A percentile compares a stretch with the other conserved stretches of the same genome.
phyloP scores from a whole-genome alignment of 2,797 vertebrate genomes.

The Amazonetta brasiliensis region DNA sequence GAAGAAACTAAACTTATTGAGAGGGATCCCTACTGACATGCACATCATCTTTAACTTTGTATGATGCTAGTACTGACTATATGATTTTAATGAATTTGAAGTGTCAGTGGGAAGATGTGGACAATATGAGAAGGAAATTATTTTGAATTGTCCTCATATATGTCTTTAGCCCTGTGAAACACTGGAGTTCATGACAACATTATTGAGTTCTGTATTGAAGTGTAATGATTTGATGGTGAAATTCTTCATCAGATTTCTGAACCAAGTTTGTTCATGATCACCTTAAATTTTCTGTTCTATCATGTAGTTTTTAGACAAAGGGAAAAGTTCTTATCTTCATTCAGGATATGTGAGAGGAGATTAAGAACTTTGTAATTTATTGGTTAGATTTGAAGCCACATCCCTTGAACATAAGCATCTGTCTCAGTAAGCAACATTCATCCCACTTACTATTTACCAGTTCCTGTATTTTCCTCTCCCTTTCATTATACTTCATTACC shows the following conservation, averaged over 20 bases:
- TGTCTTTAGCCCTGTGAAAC: neutral
- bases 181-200: accelerated
- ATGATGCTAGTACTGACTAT: neutral
- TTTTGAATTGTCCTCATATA: neutral
- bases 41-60: neutral
- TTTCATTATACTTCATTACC: neutral
- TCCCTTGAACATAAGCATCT: neutral
- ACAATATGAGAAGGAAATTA: neutral
- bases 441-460: neutral
- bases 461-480: neutral
- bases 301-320: neutral
- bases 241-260: neutral
- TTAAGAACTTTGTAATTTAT: neutral
- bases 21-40: neutral
- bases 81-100: neutral
- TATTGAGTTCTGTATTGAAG: neutral
- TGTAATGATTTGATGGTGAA: neutral
- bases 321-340: neutral
- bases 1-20: neutral
- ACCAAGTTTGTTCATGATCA: neutral
- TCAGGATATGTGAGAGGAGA: neutral
- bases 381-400: neutral
- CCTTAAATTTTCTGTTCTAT: neutral
- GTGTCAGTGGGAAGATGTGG: neutral
- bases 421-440: neutral